Base-by-base conservation (phyloP, 2,797 vertebrate genomes). In the Margarornis squamiger region DNA sequence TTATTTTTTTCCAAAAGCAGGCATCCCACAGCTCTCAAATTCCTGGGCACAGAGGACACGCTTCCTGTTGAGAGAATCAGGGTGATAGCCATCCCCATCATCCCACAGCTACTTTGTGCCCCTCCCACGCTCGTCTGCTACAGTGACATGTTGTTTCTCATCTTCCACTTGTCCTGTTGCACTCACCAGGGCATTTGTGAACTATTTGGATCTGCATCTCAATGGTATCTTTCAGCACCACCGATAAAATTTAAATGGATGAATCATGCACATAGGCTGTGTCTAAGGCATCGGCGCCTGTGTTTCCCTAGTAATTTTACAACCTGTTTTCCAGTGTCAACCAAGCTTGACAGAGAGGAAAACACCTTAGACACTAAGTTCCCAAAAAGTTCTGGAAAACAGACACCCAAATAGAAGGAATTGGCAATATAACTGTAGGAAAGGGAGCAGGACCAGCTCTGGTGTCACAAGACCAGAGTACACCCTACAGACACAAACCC, bases 101-200 rank as follows among this genome's bases (percentile, higher is more conserved):
- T 49, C 38, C 85, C 77, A 72, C 71, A 4, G 6, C 68, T 84
- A 49, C 54, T 88, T 58, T 2, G 9, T 70, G 81, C 39, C 36
- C 73, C 91, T 88, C 94, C 95, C 83, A 92, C 58, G 54, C 83
- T 63, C 13, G 29, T 95, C 92, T 93, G 85, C 82, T 67, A 46
- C 52, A 78, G 59, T 9, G 1, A 86, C 88, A 1, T 84, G 95
- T 81, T 95, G 61, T 88, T 92, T 95, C 91, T 75, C 79, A 93
- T 96, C 91, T 95, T 92, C 82, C 91, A 88, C 85, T 96, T 88
- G 92, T 87, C 51, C 89, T 74, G n/a, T 61, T 83, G 52, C 58
- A 83, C 75, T 95, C 46, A 3, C 61, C 0, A 1, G 68, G 65
- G 66, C 82, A 88, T 84, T 90, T 92, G 72, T 62, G 92, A 93